Evolutionary conservation across 1,140 invertebrate genomes (phyloP), one percentile per base, ranked within the genome.

Genomic region (Amyelois transitella): DNA sequence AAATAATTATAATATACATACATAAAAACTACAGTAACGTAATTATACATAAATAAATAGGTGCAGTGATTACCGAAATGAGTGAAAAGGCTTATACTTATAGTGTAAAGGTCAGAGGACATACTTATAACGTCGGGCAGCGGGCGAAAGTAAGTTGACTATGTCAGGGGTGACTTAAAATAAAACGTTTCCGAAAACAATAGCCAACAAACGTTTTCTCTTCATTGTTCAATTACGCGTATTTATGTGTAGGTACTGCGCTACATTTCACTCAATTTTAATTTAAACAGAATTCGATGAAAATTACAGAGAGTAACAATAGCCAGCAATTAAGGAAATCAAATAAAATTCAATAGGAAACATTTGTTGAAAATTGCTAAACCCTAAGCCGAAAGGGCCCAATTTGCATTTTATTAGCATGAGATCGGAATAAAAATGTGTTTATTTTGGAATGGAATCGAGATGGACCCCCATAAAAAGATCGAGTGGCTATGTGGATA

Each of bases 371-470:
- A 79, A 79, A 79, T 77, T 71, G 75, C 75, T 60, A 72, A 76
- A 69, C 69, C 72, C 65, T 75, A 71, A 80, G 60, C 72, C 65
- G 64, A 75, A 78, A 81, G 63, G 73, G 73, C 60, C 63, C 63
- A 71, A 81, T 80, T 80, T 82, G 64, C 79, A 80, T 82, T 82
- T 78, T 82, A 82, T 80, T 78, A 77, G 75, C 75, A 75, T 79
- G 77, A 70, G 72, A 72, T 72, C 67, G 55, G 77, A 77, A 82
- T 82, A 82, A 82, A 81, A 82, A 79, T 82, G 77, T 80, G 77
- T 82, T 82, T 82, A 82, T 80, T 78, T 55, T 77, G 69, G 65
- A 62, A 72, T 70, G 72, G 67, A 71, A 72, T 65, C 69, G 77
- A 72, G 69, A 71, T 71, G 68, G 65, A 48, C 63, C 52, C 48